phyloP scores from a whole-genome alignment of 2,113 vertebrate species.

The Gobio gobio region DNA sequence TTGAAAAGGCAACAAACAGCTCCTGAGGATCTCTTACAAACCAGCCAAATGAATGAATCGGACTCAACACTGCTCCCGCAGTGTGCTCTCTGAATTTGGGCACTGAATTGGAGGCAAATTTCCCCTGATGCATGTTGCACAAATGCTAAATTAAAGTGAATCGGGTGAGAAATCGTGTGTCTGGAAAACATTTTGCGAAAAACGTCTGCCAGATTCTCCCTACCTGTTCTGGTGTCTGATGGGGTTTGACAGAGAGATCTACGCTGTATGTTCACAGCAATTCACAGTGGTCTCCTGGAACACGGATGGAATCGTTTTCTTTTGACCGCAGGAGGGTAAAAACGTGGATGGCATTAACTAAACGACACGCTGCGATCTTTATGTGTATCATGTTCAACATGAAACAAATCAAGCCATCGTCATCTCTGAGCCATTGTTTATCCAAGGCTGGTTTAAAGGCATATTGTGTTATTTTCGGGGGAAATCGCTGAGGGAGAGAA shows the following conservation, averaged over 20 bases:
- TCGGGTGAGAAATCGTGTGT: not conserved
- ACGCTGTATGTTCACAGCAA: not conserved
- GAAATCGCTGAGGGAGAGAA: not conserved
- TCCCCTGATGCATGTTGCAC: not conserved
- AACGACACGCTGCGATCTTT: not conserved
- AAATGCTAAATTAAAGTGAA: conserved; percentile 19
- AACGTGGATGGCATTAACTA: not conserved
- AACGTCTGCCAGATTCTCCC: not conserved
- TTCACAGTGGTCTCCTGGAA: not conserved
- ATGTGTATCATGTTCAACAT: not conserved
- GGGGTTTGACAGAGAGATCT: not conserved
- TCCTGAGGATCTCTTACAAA: not conserved
- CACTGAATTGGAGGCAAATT: not conserved
- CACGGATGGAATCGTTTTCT: not conserved
- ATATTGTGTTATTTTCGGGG: conserved; percentile 5
- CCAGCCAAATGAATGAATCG: conserved; percentile 26
- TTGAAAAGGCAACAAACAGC: conserved; percentile 16
- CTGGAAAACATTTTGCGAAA: not conserved
- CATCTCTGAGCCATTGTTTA: conserved; percentile 1
- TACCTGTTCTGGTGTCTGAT: not conserved
- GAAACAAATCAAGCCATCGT: not conserved
- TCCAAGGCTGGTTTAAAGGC: not conserved
- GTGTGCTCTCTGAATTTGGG: not conserved
- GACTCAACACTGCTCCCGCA: too few species aligned
- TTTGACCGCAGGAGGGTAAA: conserved; percentile 18